Percentiles rank a stretch among this genome's conserved stretches.
Evolutionary conservation across 2,888 invertebrate species (phyloP).

Genomic region (Dicycla oo): DNA sequence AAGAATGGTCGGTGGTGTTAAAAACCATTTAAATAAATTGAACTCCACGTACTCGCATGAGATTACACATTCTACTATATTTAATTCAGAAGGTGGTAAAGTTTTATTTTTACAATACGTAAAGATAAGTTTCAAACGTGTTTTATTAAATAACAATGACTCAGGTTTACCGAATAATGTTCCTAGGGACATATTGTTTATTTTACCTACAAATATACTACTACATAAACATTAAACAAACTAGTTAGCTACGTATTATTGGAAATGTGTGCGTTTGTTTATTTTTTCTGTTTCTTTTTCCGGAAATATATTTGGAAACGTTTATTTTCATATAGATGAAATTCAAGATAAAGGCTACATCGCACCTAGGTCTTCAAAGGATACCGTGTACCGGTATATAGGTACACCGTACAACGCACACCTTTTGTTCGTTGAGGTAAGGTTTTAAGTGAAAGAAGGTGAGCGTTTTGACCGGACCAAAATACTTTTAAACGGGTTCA

Average conservation of each 20-base stretch:
- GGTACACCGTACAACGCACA: background rate
- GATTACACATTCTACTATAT: conserved; percentile 14
- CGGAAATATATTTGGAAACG: conserved; percentile 43
- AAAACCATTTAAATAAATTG: conserved; percentile 31
- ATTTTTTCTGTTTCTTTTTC: conserved; percentile 50
- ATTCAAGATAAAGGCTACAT: conserved; percentile 17
- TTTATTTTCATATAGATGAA: conserved; percentile 37
- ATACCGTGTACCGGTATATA: background rate
- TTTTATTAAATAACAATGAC: conserved; percentile 71
- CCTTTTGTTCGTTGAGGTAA: background rate
- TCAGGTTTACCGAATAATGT: conserved; percentile 70
- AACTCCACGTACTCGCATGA: conserved; percentile 19
- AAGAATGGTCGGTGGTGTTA: conserved; percentile 24
- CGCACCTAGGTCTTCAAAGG: background rate
- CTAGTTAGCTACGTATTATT: conserved; percentile 48
- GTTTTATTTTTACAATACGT: conserved; percentile 35
- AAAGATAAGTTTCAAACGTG: conserved; percentile 67
- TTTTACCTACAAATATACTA: conserved; percentile 70
- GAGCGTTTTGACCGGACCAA: background rate
- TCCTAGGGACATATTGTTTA: conserved; percentile 71
- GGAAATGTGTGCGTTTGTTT: conserved; percentile 53
- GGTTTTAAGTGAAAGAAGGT: background rate
- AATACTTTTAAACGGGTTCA: background rate
- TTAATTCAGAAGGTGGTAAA: conserved; percentile 13
- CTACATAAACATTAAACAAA: conserved; percentile 73